These are phyloP conservation scores for Melanostoma scalare DNA, from an alignment of 2,888 invertebrate species.

Conservation along the genomic window DNA sequence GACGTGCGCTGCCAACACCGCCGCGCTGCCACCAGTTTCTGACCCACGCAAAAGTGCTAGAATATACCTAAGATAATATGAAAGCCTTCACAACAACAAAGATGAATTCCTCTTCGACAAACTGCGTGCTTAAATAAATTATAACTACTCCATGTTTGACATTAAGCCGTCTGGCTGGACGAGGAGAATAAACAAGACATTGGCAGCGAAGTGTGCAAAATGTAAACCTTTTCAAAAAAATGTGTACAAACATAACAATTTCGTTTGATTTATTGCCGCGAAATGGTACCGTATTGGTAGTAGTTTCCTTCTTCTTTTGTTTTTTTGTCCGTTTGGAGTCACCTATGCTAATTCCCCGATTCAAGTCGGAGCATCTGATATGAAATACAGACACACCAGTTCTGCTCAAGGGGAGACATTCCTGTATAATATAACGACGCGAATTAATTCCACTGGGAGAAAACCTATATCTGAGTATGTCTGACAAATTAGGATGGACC, in stretches of 20 bases:
- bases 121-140: slow-evolving; percentile 59
- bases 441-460: slow-evolving; percentile 52
- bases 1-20: slow-evolving; percentile 5
- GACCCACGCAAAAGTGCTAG: slow-evolving; percentile 54
- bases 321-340: background rate
- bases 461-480: slow-evolving; percentile 37
- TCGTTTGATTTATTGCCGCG: slow-evolving; percentile 55
- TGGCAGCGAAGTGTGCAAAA: slow-evolving; percentile 33
- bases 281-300: slow-evolving; percentile 39
- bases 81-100: slow-evolving; percentile 7
- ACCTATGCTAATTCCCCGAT: slow-evolving; percentile 46
- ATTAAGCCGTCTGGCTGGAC: slow-evolving; percentile 32
- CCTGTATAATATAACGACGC: slow-evolving; percentile 9
- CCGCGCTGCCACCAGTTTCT: slow-evolving; percentile 4
- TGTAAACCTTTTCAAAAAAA: slow-evolving; percentile 1
- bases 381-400: slow-evolving; percentile 12
- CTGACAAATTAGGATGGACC: slow-evolving; percentile 61
- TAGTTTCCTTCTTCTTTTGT: slow-evolving; percentile 14
- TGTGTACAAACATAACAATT: background rate
- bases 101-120: slow-evolving; percentile 29
- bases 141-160: slow-evolving; percentile 39
- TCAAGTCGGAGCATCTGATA: slow-evolving; percentile 51
- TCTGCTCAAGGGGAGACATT: background rate
- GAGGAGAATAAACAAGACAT: background rate
- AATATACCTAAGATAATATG: background rate